Percentiles rank a stretch among this genome's conserved stretches.
Evolutionary conservation across 2,797 vertebrate genomes (phyloP).

Genomic region (Pseudocheirus occidentalis): DNA sequence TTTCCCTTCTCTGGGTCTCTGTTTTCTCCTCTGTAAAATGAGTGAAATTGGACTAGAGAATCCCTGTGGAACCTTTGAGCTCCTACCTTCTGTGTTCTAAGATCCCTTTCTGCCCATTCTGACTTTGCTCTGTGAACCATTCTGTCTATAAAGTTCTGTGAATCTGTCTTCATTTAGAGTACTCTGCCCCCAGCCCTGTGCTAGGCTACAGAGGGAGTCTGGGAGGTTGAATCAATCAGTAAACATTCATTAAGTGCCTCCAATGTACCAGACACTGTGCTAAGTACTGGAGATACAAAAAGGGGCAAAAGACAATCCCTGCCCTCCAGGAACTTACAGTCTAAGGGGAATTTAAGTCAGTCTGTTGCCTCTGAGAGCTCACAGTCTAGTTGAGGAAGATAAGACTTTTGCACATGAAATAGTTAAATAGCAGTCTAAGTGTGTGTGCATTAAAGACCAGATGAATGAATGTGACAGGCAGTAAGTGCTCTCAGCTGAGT

Average conservation of each 20-base stretch:
- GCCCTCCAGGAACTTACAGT: background rate
- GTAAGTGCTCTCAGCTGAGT: background rate
- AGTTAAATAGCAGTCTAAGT: background rate
- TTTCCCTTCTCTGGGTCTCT: background rate
- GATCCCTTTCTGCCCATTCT: background rate
- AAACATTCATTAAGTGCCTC: background rate
- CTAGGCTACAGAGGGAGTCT: background rate
- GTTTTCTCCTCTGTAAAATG: background rate
- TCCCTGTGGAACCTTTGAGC: background rate
- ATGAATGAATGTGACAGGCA: background rate
- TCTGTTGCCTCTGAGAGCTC: background rate
- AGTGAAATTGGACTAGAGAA: background rate
- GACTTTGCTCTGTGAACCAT: background rate
- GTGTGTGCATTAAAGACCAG: background rate
- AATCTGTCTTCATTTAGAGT: background rate
- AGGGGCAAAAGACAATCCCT: background rate
- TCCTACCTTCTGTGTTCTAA: background rate
- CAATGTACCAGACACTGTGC: background rate
- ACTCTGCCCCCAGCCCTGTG: background rate
- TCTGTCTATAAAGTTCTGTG: background rate
- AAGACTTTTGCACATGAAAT: background rate
- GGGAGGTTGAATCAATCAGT: background rate
- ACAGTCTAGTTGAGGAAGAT: background rate
- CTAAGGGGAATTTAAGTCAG: background rate
- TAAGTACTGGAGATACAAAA: background rate